Percentiles rank a stretch among this genome's conserved stretches.
phyloP scores from a whole-genome alignment of 1,140 invertebrate genomes.

The Aphis craccivora region DNA sequence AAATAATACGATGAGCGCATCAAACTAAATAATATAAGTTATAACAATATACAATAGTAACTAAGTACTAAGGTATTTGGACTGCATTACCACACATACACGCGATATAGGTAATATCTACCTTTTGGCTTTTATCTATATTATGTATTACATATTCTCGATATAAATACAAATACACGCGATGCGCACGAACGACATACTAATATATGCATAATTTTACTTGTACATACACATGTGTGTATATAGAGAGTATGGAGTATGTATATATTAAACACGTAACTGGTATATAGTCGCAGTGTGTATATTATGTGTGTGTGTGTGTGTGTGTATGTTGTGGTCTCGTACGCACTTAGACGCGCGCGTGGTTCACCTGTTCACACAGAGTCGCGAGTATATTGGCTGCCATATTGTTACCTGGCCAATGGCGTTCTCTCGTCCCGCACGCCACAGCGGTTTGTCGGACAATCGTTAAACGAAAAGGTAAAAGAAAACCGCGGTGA shows the following conservation, averaged over 20 bases:
- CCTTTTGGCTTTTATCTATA: no score
- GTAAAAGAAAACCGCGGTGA: not conserved
- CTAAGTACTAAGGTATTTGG: not conserved
- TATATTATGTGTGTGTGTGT: not conserved
- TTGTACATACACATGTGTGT: not conserved
- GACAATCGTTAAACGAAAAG: slow-evolving; percentile 28
- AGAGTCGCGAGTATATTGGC: not conserved
- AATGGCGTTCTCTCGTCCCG: slow-evolving; percentile 23
- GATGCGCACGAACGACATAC: not conserved
- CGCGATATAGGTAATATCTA: not conserved
- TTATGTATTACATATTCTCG: not conserved
- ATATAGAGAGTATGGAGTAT: not conserved
- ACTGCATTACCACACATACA: not conserved
- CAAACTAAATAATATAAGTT: not conserved
- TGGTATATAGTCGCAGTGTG: not conserved
- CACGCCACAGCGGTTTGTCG: not conserved
- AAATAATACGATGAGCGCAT: not conserved
- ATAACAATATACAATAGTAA: not conserved
- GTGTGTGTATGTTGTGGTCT: not conserved
- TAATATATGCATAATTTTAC: not conserved
- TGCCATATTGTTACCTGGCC: slow-evolving; percentile 50
- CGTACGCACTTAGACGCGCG: not conserved
- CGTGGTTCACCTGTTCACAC: slow-evolving; percentile 29
- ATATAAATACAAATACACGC: not conserved
- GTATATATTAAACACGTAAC: not conserved